A percentile compares a stretch with the other conserved stretches of the same genome.
phyloP scores from a whole-genome alignment of 2,113 vertebrate species.

The Myxocyprinus asiaticus region DNA sequence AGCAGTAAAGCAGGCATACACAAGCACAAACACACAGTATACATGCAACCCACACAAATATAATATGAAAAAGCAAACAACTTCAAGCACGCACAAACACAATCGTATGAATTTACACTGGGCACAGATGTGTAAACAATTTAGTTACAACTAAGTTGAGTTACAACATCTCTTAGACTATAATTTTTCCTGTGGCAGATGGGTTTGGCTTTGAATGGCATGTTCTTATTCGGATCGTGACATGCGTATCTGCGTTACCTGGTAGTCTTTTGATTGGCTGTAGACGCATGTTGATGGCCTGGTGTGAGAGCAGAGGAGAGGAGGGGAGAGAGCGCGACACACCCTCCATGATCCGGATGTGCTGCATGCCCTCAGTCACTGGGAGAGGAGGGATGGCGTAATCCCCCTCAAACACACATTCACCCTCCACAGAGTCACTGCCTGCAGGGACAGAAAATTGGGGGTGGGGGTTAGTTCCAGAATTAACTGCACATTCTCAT shows the following conservation, averaged over 20 bases:
- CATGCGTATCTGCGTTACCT: slow-evolving; percentile 65
- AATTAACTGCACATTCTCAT: not conserved
- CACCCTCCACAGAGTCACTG: slow-evolving; percentile 83
- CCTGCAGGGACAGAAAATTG: slow-evolving; percentile 60
- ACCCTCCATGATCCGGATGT: slow-evolving; percentile 94
- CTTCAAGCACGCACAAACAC: not conserved
- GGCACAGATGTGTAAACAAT: too few species aligned
- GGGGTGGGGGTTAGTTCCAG: not conserved
- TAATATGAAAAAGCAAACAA: not conserved
- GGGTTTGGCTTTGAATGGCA: too few species aligned
- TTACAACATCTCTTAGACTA: too few species aligned
- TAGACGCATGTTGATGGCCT: slow-evolving; percentile 89
- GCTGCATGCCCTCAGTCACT: slow-evolving; percentile 91
- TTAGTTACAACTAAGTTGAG: too few species aligned
- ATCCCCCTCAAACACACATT: slow-evolving; percentile 88
- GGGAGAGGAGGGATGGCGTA: slow-evolving; percentile 81
- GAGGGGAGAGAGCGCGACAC: slow-evolving; percentile 91
- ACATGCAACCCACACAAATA: not conserved
- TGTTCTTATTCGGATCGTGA: too few species aligned
- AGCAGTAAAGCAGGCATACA: slow-evolving; percentile 2
- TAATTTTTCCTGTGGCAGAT: too few species aligned
- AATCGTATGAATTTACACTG: not conserved
- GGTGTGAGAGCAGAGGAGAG: slow-evolving; percentile 90
- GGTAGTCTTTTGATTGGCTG: slow-evolving; percentile 89
- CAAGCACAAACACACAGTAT: not conserved